Base-by-base conservation (phyloP, 2,888 invertebrate genomes). In the Andrena minutula region DNA sequence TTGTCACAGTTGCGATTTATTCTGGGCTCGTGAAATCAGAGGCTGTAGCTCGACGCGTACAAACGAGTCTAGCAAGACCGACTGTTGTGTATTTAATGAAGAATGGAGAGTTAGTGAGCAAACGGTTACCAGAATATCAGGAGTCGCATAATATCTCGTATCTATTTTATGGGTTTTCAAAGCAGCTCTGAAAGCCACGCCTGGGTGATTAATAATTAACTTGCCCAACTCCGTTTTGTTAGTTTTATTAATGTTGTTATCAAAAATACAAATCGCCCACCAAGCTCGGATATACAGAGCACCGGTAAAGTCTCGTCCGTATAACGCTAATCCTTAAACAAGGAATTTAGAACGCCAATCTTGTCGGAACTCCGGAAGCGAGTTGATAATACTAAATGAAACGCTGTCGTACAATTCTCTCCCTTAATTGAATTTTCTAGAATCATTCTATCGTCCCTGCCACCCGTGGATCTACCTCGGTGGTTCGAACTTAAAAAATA, bases 211-310 rank as follows among this genome's bases (percentile, higher is more conserved):
- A 88, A 86, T 84, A 16, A 88, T 79, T 73, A 75, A 87, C 49
- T 68, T 41, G 56, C 75, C 86, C 84, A 83, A 51, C 71, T 86
- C 77, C 75, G 28, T 56, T 28, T 69, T 76, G 83, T 88, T 88
- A 88, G 88, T 88, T 89, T 85, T 86, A 87, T 88, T 85, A 86
- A 85, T 82, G 60, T 69, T 81, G 75, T 81, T 78, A 76, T 66
- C 70, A 75, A 75, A 68, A 69, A 63, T 80, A 75, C 60, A 78
- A 58, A 75, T 69, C 56, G 56, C 60, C 75, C 75, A 77, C 68
- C 64, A 85, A 86, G 80, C 85, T 60, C 61, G 58, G 75, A 65
- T 65, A 69, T 68, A 70, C 32, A 72, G 35, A 80, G 53, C 66
- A 75, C 69, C 60, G 47, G 26, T 41, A 71, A 28, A 28, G 8